phyloP scores from a whole-genome alignment of 2,888 invertebrate species.

The Apocheima hispidaria region DNA sequence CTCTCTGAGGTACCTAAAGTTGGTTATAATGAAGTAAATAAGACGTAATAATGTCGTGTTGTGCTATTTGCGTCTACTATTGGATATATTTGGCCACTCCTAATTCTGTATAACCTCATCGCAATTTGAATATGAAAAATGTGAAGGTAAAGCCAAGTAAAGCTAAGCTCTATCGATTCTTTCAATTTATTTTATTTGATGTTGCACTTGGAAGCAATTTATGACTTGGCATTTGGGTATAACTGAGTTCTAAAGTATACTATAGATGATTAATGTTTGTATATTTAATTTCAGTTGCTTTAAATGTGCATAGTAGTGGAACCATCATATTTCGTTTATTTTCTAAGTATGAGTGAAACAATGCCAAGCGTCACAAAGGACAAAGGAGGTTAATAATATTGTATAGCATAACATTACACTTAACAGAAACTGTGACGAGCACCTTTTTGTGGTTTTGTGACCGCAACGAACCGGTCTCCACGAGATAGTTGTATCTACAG shows the following conservation, averaged over 20 bases:
- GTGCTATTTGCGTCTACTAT: slow-evolving; percentile 2
- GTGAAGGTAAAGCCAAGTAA: slow-evolving; percentile 20
- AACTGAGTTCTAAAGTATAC: background rate
- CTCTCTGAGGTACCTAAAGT: background rate
- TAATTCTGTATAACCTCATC: background rate
- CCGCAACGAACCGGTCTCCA: slow-evolving; percentile 70
- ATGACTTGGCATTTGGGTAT: slow-evolving; percentile 1
- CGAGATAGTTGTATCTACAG: slow-evolving; percentile 66
- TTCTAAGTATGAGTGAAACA: too few species aligned
- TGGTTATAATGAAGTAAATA: background rate
- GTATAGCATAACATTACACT: slow-evolving; percentile 47
- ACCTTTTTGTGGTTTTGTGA: slow-evolving; percentile 70
- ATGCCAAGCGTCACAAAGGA: slow-evolving; percentile 27
- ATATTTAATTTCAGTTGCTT: background rate
- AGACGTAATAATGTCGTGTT: background rate
- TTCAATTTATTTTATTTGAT: slow-evolving; percentile 14
- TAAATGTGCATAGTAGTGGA: slow-evolving; percentile 20
- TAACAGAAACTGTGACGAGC: slow-evolving; percentile 64
- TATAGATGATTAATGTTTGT: background rate
- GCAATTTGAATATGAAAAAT: slow-evolving; percentile 7
- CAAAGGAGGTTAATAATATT: slow-evolving; percentile 34
- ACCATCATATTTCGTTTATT: too few species aligned
- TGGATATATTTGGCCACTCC: background rate
- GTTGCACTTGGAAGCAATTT: background rate
- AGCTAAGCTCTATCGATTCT: slow-evolving; percentile 4